Evolutionary conservation across 2,113 vertebrate genomes (phyloP), one percentile per base, ranked within the genome.

Genomic region (Otus sunia): DNA sequence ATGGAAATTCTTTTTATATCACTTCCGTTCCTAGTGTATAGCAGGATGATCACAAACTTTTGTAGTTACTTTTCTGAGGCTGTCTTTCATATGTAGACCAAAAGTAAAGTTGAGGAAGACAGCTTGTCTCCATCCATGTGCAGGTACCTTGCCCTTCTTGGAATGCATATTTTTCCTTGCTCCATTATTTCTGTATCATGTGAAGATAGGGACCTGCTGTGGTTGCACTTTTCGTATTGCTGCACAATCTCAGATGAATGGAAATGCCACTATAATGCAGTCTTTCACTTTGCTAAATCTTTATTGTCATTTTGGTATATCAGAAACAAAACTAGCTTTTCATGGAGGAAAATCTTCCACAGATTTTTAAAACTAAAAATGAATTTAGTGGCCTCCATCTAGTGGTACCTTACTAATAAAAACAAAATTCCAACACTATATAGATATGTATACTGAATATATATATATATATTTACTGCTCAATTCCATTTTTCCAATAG

Each of bases 81-180:
- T 97, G 74, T 88, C 84, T 90, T 94, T 93, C 90, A 71, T 93
- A 92, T 26, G 52, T 85, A 96, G 97, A 97, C 98, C 97, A 98
- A 98, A 98, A 97, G 83, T 89, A 67, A 94, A 96, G 74, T 69
- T 94, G 72, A 94, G 86, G 56, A 74, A 85, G 76, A 82, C 55
- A 83, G 62, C 55, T 73, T 92, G 53, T 94, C 95, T 98, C 90
- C 60, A 77, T 80, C 88, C 55, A 20, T 50, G 11, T 84, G n/a
- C 4, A 4, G 68, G 82, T 47, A 72, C 45, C 12, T 73, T 62
- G 17, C 64, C 93, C 53, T 66, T 71, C 62, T 72, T 81, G 74
- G 18, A 94, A 96, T 12, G 72, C 67, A 73, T n/a, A 12, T 73
- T 73, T 74, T 89, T 83, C 37, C 49, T 53, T 75, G 32, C 55